Evolutionary conservation across 2,888 invertebrate genomes (phyloP), one percentile per base, ranked within the genome.

Genomic region (Cerastis leucographa): DNA sequence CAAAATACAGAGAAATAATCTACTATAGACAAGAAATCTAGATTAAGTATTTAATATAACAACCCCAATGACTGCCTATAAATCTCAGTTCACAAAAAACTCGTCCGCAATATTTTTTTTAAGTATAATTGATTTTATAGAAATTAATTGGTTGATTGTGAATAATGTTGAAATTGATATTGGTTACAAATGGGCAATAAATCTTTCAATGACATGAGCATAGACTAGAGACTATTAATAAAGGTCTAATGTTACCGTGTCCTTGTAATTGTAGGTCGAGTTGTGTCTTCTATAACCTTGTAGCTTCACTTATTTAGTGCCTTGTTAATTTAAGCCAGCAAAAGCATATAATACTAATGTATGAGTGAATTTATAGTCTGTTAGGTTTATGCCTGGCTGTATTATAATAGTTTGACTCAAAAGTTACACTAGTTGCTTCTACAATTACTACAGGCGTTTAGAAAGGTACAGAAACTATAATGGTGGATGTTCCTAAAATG

Each of bases 211-310:
- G 62, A 76, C 49, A 69, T 69, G 6, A 49, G 35, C 44, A 71
- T 64, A 49, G 59, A 70, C 67, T 71, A 61, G 51, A 54, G 25
- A 56, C 59, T 62, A 46, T 70, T 42, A 68, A 67, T 77, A 83
- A 72, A 84, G 72, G 70, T 66, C 70, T 67, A 49, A 70, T 29
- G 51, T 70, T n/a, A 29, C 17, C 35, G 29, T 61, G 84, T 85
- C 81, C 85, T 84, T 81, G 84, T 78, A 40, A 65, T 80, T 76
- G 64, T 84, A 78, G 81, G 81, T 65, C 81, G 12, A 35, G 59
- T 74, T 74, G 74, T 56, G n/a, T 66, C 29, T 69, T 70, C 49
- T 25, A 59, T 81, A 76, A 76, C 74, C 78, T 86, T 74, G 71
- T 64, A 62, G 40, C 35, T 51, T 71, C 19, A 66, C 40, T 59